These are phyloP conservation scores for Agonopterix subpropinquella DNA, from an alignment of 2,888 invertebrate genomes.

Conservation along the genomic window DNA sequence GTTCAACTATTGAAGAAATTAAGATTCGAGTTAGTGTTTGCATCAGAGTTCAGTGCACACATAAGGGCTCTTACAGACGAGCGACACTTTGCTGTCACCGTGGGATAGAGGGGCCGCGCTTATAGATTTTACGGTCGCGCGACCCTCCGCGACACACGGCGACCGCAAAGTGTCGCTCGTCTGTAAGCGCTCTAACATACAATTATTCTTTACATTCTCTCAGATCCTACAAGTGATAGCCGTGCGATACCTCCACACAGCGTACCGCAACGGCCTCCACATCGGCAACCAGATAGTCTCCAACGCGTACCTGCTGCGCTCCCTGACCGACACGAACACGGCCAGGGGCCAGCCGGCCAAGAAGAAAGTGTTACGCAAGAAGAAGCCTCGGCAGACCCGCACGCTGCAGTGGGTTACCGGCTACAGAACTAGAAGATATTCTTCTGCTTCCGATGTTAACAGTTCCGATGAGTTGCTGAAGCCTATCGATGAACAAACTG, in stretches of 20 bases:
- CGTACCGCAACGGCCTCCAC: slow-evolving; percentile 57
- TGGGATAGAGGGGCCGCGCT: too few relatives aligned
- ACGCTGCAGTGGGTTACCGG: slow-evolving; percentile 57
- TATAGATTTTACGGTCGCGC: too few relatives aligned
- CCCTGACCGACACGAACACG: slow-evolving; percentile 39
- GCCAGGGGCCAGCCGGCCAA: slow-evolving; percentile 14
- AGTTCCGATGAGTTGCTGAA: slow-evolving; percentile 60
- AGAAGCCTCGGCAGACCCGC: slow-evolving; percentile 33
- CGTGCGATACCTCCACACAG: slow-evolving; percentile 62
- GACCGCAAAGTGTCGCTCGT: too few relatives aligned
- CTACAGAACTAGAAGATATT: slow-evolving; percentile 28
- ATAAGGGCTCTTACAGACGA: too few relatives aligned
- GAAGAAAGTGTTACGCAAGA: slow-evolving; percentile 37
- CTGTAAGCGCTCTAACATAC: too few relatives aligned
- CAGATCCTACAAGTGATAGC: slow-evolving; percentile 60
- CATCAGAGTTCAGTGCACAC: too few relatives aligned
- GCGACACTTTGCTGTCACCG: too few relatives aligned
- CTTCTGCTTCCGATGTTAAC: slow-evolving; percentile 46
- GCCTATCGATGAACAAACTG: slow-evolving; percentile 52
- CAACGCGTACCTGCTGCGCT: slow-evolving; percentile 55
- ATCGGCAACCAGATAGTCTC: slow-evolving; percentile 54
- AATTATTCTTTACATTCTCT: neutral
- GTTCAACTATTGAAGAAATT: too few relatives aligned
- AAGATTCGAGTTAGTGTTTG: too few relatives aligned
- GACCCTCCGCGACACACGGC: too few relatives aligned